A percentile compares a stretch with the other conserved stretches of the same genome.
Conservation (phyloP, 2,113 vertebrate species). For the Pleuronectes platessa region DNA sequence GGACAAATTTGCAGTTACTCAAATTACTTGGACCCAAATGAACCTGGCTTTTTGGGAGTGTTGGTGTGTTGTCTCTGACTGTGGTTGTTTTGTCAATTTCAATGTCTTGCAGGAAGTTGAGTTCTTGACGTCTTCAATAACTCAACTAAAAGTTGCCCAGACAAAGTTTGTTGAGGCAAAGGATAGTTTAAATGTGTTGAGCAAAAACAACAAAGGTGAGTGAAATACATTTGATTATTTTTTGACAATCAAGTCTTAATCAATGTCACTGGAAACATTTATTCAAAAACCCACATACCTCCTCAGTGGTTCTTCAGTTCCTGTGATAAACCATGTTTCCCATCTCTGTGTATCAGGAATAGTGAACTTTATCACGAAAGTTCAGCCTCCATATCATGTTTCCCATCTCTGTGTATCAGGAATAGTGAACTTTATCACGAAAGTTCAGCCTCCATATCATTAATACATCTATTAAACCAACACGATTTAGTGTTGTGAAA, state of each 20-base stretch:
- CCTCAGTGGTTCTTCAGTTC: too few species aligned
- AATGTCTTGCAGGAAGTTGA: conserved; percentile 87
- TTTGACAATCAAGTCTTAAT: neutral
- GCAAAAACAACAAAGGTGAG: conserved; percentile 89
- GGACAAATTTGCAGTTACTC: too few species aligned
- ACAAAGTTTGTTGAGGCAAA: conserved; percentile 95
- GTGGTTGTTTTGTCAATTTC: neutral
- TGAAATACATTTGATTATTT: neutral
- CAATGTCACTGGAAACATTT: neutral
- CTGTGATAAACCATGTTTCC: neutral
- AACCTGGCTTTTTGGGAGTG: neutral
- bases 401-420: neutral
- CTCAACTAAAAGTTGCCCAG: conserved; percentile 93
- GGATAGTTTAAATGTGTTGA: conserved; percentile 89
- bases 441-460: neutral
- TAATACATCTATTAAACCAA: neutral
- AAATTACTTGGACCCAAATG: too few species aligned
- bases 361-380: too few species aligned
- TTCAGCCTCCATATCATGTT: neutral
- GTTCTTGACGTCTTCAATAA: conserved; percentile 92
- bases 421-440: neutral
- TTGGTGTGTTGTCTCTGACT: neutral
- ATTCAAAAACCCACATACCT: neutral
- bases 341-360: neutral
- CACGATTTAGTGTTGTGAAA: neutral